Conservation (phyloP, 2,888 invertebrate genomes). For the Anodontia alba region DNA sequence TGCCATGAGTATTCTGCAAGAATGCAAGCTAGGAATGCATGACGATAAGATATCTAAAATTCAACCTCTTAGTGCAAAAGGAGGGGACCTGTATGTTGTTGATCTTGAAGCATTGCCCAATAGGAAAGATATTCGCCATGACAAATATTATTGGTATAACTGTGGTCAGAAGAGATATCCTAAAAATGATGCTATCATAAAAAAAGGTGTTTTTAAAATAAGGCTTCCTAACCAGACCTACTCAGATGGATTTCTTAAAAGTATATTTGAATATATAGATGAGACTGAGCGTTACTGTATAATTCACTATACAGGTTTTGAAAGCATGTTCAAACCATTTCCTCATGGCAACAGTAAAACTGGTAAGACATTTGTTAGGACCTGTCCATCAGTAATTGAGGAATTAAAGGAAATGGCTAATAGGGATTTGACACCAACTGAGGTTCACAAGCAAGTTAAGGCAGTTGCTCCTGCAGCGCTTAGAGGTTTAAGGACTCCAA, state of each 20-base stretch:
- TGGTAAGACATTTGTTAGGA: conserved; percentile 2
- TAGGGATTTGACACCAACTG: not conserved
- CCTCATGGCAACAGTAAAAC: conserved; percentile 9
- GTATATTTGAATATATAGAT: not conserved
- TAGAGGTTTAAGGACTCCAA: not conserved
- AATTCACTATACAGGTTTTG: conserved; percentile 1
- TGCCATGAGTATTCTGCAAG: not conserved
- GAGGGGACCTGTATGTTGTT: not conserved
- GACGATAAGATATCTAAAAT: conserved; percentile 6
- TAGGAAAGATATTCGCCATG: not conserved
- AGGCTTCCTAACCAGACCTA: not conserved
- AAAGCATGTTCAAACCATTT: not conserved
- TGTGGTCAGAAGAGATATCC: not conserved
- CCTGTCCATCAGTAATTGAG: not conserved
- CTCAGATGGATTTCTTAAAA: conserved; percentile 3
- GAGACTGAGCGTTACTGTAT: not conserved
- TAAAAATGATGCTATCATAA: not conserved
- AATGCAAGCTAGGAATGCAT: not conserved
- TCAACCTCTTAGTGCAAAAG: not conserved
- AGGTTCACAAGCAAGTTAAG: not conserved
- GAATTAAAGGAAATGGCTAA: conserved; percentile 1
- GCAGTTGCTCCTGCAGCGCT: not conserved
- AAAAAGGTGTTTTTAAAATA: not conserved
- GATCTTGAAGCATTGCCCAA: conserved; percentile 11
- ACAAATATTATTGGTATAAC: conserved; percentile 4